These are phyloP conservation scores for Tachycineta bicolor DNA, from an alignment of 2,113 vertebrate genomes.

Conservation along the genomic window DNA sequence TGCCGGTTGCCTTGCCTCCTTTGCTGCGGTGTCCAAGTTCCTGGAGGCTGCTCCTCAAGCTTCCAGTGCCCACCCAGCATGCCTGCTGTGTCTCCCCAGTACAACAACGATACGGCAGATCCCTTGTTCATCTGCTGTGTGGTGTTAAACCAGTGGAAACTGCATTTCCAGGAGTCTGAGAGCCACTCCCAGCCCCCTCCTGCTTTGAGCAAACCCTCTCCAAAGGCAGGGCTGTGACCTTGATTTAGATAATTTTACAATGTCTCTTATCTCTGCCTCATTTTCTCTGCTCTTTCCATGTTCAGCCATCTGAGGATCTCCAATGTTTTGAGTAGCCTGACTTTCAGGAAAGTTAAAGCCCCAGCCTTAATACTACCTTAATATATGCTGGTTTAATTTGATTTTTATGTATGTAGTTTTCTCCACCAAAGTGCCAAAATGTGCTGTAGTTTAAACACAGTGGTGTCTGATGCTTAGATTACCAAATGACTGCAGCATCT, in stretches of 20 bases:
- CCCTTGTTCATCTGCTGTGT: not conserved
- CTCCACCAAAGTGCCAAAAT: not conserved
- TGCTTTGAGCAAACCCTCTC: not conserved
- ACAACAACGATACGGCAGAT: not conserved
- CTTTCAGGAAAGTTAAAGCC: not conserved
- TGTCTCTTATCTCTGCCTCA: not conserved
- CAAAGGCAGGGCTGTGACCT: not conserved
- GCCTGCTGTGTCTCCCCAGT: not conserved
- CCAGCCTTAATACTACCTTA: not conserved
- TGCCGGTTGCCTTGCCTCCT: not conserved
- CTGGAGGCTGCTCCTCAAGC: not conserved
- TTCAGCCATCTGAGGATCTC: not conserved
- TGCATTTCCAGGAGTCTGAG: not conserved
- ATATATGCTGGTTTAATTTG: not conserved
- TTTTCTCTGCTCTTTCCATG: not conserved
- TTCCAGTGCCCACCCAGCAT: not conserved
- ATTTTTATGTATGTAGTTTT: not conserved
- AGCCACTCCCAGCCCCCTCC: not conserved
- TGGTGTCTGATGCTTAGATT: not conserved
- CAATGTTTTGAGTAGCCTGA: not conserved
- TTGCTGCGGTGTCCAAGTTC: not conserved
- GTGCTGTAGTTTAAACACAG: not conserved
- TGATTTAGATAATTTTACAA: not conserved
- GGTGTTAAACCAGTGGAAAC: not conserved
- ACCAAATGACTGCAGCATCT: not conserved